phyloP scores from a whole-genome alignment of 1,140 invertebrate genomes.

The Triops cancriformis region DNA sequence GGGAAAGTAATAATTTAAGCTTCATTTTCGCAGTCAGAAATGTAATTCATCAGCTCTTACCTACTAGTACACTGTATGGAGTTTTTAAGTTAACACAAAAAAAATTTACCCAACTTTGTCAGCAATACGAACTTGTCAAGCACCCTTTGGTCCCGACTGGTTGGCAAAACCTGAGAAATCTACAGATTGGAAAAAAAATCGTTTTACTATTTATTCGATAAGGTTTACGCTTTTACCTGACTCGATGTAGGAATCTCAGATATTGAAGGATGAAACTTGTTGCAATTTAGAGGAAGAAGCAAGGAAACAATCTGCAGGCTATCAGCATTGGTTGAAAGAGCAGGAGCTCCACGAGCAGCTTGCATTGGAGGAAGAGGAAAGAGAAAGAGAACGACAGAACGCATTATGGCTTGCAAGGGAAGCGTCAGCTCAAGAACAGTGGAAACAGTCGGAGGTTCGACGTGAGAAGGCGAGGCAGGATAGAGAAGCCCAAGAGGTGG shows the following conservation, averaged over 20 bases:
- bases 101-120: too few species aligned
- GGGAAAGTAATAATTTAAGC: too few species aligned
- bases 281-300: neutral
- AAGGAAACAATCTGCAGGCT: neutral
- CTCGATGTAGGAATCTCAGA: neutral
- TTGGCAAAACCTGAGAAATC: too few species aligned
- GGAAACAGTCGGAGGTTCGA: neutral
- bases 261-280: neutral
- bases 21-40: too few species aligned
- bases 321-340: neutral
- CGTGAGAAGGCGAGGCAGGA: neutral
- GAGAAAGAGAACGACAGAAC: neutral
- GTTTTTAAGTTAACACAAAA: too few species aligned
- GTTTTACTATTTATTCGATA: too few species aligned
- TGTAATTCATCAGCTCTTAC: too few species aligned
- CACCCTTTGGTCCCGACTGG: too few species aligned
- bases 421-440: constrained; percentile 4
- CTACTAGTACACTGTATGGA: too few species aligned
- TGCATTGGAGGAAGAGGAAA: neutral
- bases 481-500: neutral
- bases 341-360: constrained; percentile 8
- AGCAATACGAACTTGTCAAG: too few species aligned
- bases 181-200: too few species aligned
- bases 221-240: too few species aligned
- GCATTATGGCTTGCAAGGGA: constrained; percentile 11